Conservation (phyloP, 1,140 invertebrate genomes). For the Drosophila quadrilineata region DNA sequence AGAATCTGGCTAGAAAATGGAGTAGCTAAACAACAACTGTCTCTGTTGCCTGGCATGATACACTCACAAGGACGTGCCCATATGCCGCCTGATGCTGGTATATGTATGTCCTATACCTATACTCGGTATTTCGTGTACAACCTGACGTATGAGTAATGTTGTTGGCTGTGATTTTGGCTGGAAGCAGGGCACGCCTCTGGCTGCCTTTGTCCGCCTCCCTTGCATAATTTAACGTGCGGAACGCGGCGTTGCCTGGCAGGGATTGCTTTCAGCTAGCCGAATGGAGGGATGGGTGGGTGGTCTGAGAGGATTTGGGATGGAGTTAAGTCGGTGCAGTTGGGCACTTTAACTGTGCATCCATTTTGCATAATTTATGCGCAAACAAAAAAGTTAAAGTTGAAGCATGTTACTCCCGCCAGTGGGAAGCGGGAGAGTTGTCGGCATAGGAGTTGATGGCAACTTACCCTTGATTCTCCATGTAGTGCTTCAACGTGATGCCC, state of each 20-base stretch:
- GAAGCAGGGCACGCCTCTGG: constrained; percentile 46
- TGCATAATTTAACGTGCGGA: constrained; percentile 69
- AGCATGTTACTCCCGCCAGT: constrained; percentile 20
- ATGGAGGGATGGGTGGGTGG: constrained; percentile 1
- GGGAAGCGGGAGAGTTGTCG: background rate
- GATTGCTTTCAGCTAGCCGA: constrained; percentile 35
- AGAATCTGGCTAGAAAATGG: constrained; percentile 15
- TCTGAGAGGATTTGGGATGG: background rate
- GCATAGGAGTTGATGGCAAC: constrained; percentile 32
- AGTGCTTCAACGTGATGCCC: constrained; percentile 87
- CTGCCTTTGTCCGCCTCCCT: constrained; percentile 33
- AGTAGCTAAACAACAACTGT: constrained; percentile 6
- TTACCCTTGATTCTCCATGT: constrained; percentile 83
- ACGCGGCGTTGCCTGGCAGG: constrained; percentile 35
- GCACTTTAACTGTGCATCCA: constrained; percentile 74
- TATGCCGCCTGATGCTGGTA: constrained; percentile 10
- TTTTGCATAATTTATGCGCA: constrained; percentile 74
- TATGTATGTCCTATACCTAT: constrained; percentile 3
- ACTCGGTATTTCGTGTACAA: constrained; percentile 55
- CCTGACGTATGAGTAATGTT: constrained; percentile 76
- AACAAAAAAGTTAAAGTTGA: constrained; percentile 54
- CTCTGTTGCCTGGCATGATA: too few species aligned
- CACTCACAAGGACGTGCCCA: constrained; percentile 35
- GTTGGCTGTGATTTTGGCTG: constrained; percentile 73
- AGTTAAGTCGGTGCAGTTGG: constrained; percentile 42